Conservation (phyloP, 2,888 invertebrate species). For the Ephialtes manifestator region DNA sequence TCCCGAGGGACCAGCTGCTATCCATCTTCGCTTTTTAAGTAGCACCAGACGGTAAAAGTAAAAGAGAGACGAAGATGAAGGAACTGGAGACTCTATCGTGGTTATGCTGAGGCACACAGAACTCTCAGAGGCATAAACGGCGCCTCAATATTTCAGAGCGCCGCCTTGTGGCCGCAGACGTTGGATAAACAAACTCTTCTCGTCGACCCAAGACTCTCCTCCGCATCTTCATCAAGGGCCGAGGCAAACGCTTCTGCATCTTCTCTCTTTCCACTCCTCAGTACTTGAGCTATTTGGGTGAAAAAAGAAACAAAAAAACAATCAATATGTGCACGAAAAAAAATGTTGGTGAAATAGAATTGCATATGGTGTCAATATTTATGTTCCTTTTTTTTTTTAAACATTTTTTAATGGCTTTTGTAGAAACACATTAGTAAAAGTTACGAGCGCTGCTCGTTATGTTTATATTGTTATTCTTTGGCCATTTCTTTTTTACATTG, state of each 20-base stretch:
- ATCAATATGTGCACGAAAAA: conserved; percentile 27
- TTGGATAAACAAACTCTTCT: conserved; percentile 60
- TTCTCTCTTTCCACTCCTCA: not conserved
- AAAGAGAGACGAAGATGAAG: conserved; percentile 28
- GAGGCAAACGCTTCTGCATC: not conserved
- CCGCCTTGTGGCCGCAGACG: conserved; percentile 44
- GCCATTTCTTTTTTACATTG: not conserved
- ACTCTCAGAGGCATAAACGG: conserved; percentile 53
- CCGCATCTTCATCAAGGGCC: conserved; percentile 29
- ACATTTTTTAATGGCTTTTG: not conserved
- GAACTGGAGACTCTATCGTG: not conserved
- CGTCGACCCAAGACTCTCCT: conserved; percentile 1
- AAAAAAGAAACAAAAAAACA: conserved; percentile 25
- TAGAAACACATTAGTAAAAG: not conserved
- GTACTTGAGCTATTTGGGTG: conserved; percentile 26
- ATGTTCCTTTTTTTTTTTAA: not conserved
- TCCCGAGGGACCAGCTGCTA: conserved; percentile 56
- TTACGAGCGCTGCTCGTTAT: too few relatives aligned
- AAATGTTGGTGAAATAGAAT: not conserved
- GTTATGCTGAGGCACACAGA: conserved; percentile 35
- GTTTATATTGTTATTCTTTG: too few relatives aligned
- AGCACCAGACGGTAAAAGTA: conserved; percentile 49
- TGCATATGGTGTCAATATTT: not conserved
- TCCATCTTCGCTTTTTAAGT: conserved; percentile 54
- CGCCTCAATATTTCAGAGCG: conserved; percentile 65